Conservation (phyloP, 2,888 invertebrate genomes). For the Rhogogaster chlorosoma region DNA sequence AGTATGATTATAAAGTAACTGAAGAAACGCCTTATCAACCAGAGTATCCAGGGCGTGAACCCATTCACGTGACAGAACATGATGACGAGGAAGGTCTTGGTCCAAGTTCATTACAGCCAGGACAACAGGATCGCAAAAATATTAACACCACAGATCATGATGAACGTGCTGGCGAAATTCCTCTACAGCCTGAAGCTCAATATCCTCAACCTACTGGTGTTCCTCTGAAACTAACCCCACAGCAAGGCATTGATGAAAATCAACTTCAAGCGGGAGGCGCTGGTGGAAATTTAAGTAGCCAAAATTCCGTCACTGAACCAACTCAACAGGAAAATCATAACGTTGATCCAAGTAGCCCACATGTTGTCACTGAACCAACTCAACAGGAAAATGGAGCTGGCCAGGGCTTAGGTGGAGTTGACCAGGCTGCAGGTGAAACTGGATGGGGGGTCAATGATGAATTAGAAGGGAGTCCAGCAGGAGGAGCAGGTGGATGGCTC, state of each 20-base stretch:
- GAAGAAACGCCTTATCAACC: too few species aligned
- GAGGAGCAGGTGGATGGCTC: slow-evolving; percentile 55
- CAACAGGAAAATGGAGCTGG: neutral
- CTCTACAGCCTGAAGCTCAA: neutral
- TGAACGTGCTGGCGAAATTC: neutral
- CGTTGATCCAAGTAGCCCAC: neutral
- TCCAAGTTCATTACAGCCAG: neutral
- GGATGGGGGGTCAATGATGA: slow-evolving; percentile 52
- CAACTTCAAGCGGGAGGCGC: neutral
- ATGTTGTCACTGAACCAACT: neutral
- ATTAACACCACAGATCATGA: neutral
- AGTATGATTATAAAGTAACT: too few species aligned
- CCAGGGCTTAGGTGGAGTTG: too few species aligned
- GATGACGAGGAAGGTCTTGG: neutral
- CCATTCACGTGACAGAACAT: neutral
- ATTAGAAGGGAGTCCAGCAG: slow-evolving; percentile 70
- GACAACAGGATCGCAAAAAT: neutral
- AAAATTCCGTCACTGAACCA: neutral
- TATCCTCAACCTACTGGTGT: neutral
- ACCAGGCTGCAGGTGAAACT: too few species aligned
- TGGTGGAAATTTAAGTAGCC: neutral
- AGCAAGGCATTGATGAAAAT: neutral
- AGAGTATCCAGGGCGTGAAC: too few species aligned
- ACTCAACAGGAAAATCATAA: neutral
- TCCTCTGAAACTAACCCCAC: neutral